Evolutionary conservation across 2,113 vertebrate genomes (phyloP).

Genomic region (Tragelaphus strepsiceros): DNA sequence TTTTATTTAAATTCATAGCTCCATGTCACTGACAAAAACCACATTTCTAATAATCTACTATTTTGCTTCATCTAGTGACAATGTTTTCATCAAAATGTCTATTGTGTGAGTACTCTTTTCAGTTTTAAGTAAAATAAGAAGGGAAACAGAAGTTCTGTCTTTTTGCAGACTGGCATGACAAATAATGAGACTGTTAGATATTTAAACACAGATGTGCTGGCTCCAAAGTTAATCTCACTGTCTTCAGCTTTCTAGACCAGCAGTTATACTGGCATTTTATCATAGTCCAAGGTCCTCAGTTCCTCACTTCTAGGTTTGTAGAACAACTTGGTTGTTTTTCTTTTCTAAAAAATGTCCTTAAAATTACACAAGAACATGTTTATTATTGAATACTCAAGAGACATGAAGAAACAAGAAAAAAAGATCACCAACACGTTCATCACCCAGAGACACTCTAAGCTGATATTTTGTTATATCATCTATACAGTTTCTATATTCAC

Average conservation of each 20-base stretch:
- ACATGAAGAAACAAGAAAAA: not conserved
- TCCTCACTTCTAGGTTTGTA: not conserved
- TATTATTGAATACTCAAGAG: not conserved
- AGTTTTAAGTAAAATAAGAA: constrained; percentile 44
- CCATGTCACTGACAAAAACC: not conserved
- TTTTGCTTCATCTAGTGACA: constrained; percentile 27
- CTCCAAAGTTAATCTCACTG: not conserved
- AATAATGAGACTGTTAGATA: not conserved
- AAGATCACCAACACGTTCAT: not conserved
- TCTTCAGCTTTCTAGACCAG: not conserved
- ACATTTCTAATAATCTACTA: not conserved
- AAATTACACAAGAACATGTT: not conserved
- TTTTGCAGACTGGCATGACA: constrained; percentile 10
- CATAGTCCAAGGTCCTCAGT: not conserved
- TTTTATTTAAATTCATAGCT: constrained; percentile 46
- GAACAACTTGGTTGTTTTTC: not conserved
- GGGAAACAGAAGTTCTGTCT: not conserved
- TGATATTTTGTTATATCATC: not conserved
- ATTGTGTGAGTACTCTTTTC: not conserved
- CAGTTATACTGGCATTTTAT: not conserved
- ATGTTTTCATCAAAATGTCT: constrained; percentile 50
- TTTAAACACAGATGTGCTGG: constrained; percentile 50
- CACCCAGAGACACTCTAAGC: not conserved
- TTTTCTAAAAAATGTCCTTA: not conserved
- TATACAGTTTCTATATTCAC: not conserved